phyloP scores from a whole-genome alignment of 2,113 vertebrate species.

The Colaptes auratus region DNA sequence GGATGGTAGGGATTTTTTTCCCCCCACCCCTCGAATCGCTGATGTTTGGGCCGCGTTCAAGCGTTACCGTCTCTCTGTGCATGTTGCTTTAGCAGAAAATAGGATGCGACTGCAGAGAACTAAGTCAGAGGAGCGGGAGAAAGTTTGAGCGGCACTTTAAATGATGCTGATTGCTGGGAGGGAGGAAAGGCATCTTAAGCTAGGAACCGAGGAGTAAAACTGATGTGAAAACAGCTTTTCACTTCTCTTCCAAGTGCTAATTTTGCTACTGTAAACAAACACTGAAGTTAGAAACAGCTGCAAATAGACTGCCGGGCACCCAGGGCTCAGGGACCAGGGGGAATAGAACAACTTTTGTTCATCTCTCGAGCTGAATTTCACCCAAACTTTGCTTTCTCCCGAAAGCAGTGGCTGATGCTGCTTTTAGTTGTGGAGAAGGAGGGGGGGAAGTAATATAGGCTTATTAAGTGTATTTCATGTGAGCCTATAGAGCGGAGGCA shows the following conservation, averaged over 20 bases:
- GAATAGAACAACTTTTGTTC: neutral
- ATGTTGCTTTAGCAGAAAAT: neutral
- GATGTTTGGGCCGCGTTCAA: neutral
- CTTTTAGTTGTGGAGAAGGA: neutral
- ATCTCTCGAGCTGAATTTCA: neutral
- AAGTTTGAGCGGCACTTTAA: slow-evolving; percentile 48
- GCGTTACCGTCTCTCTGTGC: neutral
- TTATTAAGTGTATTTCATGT: neutral
- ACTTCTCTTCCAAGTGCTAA: slow-evolving; percentile 50
- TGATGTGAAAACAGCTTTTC: slow-evolving; percentile 68
- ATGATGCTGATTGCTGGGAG: slow-evolving; percentile 9
- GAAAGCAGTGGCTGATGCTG: neutral
- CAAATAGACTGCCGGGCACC: slow-evolving; percentile 46
- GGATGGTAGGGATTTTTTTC: neutral
- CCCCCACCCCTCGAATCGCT: neutral
- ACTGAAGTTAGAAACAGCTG: slow-evolving; percentile 68
- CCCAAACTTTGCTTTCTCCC: neutral
- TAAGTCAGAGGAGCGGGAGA: neutral
- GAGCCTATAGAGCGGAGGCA: slow-evolving; percentile 20
- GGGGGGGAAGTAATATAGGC: neutral
- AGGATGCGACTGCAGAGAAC: slow-evolving; percentile 1
- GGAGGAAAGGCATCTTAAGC: slow-evolving; percentile 9
- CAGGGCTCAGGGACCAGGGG: neutral
- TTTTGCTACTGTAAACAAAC: slow-evolving; percentile 64
- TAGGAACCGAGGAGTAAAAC: slow-evolving; percentile 39